Conservation (phyloP, 1,140 invertebrate species). For the Macrocentrus cingulum region DNA sequence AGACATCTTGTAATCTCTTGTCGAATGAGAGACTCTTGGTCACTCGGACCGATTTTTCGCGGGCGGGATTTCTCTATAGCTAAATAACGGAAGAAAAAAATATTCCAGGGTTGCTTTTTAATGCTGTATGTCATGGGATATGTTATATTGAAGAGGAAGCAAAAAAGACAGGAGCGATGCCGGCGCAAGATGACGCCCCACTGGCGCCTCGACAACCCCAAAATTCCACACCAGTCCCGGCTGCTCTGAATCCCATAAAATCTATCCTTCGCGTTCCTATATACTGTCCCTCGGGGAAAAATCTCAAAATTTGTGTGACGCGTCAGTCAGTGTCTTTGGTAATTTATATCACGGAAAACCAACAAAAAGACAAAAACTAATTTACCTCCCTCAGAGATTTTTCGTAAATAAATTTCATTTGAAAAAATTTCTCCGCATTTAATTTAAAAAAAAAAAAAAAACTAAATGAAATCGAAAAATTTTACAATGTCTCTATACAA, state of each 20-base stretch:
- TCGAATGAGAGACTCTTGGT: background rate
- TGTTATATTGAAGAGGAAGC: constrained; percentile 25
- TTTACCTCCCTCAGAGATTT: too few relatives aligned
- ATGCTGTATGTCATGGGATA: background rate
- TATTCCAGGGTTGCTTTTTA: background rate
- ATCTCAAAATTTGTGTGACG: too few relatives aligned
- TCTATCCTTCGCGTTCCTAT: constrained; percentile 24
- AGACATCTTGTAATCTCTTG: background rate
- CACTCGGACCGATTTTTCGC: background rate
- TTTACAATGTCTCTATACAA: too few relatives aligned
- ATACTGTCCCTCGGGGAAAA: too few relatives aligned
- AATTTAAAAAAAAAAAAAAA: too few relatives aligned
- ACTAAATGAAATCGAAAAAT: too few relatives aligned
- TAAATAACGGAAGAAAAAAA: constrained; percentile 36
- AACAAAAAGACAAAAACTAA: too few relatives aligned
- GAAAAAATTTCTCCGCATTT: background rate
- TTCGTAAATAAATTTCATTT: background rate
- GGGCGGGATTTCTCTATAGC: constrained; percentile 34
- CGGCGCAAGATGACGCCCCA: constrained; percentile 51
- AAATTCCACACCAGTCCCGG: too few relatives aligned
- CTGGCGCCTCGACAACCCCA: constrained; percentile 43
- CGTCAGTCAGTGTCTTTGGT: too few relatives aligned
- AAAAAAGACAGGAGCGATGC: constrained; percentile 42
- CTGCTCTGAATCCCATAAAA: constrained; percentile 33
- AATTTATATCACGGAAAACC: too few relatives aligned